Percentiles rank a stretch among this genome's conserved stretches.
These are phyloP conservation scores for Perdita meconis DNA, from an alignment of 2,888 invertebrate species.

Conservation along the genomic window DNA sequence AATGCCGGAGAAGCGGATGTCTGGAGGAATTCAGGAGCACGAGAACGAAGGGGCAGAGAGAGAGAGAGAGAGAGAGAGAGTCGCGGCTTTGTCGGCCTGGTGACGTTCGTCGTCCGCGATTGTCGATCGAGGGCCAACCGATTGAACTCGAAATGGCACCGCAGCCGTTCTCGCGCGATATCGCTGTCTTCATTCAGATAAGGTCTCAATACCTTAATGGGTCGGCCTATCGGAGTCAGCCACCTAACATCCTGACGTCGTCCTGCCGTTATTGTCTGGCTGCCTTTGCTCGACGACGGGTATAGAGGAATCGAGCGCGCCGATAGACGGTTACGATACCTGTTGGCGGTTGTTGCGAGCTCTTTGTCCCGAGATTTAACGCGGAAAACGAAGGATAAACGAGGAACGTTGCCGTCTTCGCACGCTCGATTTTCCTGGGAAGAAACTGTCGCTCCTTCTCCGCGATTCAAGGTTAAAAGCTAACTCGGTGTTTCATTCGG, in stretches of 20 bases:
- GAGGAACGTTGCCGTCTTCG: no score
- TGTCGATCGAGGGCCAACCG: conserved; percentile 47
- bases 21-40: conserved; percentile 11
- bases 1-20: background rate
- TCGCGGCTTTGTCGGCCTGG: conserved; percentile 49
- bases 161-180: conserved; percentile 54
- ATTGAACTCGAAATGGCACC: conserved; percentile 58
- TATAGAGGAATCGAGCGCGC: conserved; percentile 34
- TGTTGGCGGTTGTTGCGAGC: background rate
- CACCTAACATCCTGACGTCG: conserved; percentile 50
- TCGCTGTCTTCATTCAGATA: conserved; percentile 71
- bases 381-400: conserved; percentile 31
- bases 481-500: conserved; percentile 4
- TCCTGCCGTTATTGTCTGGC: conserved; percentile 44
- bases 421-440: no score
- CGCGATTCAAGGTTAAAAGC: no score
- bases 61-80: no score
- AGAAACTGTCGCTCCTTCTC: no score
- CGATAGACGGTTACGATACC: conserved; percentile 54
- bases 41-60: conserved; percentile 9
- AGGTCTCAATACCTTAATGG: conserved; percentile 69
- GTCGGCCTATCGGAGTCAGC: conserved; percentile 57
- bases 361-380: conserved; percentile 27
- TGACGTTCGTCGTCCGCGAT: conserved; percentile 57
- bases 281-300: conserved; percentile 26